Evolutionary conservation across 2,797 vertebrate species (phyloP).

Genomic region (Dendrocincla tyrannina): DNA sequence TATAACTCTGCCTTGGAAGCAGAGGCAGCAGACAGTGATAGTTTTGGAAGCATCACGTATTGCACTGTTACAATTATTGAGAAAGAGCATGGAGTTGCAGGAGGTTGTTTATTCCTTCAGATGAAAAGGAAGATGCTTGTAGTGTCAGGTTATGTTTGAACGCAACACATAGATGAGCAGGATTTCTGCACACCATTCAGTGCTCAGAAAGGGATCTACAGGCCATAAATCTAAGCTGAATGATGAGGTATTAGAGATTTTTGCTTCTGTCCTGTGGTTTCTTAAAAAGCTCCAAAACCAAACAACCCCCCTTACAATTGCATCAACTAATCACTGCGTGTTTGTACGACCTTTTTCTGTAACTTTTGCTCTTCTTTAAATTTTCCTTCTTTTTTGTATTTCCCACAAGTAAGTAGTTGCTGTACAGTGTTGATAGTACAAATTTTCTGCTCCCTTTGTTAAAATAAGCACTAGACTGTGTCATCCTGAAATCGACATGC

Average conservation of each 20-base stretch:
- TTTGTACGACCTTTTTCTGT: neutral
- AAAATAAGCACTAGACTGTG: neutral
- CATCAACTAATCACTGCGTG: neutral
- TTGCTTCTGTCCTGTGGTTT: neutral
- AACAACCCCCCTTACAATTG: neutral
- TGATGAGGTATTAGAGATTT: neutral
- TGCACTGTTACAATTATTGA: neutral
- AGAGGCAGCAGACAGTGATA: neutral
- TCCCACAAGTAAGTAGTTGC: neutral
- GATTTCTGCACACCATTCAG: neutral
- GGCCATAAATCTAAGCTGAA: neutral
- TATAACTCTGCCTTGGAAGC: neutral
- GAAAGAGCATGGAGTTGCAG: neutral
- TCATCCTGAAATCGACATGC: neutral
- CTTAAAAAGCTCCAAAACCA: neutral
- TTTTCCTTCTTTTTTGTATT: neutral
- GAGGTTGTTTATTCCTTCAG: neutral
- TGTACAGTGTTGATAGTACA: neutral
- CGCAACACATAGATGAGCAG: neutral
- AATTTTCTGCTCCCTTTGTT: neutral
- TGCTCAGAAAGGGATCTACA: neutral
- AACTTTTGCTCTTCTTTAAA: neutral
- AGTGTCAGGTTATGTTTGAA: neutral
- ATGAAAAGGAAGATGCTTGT: neutral
- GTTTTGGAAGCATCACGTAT: neutral